A percentile compares a stretch with the other conserved stretches of the same genome.
Evolutionary conservation across 1,140 invertebrate species (phyloP).

Genomic region (Pachypsylla venusta): DNA sequence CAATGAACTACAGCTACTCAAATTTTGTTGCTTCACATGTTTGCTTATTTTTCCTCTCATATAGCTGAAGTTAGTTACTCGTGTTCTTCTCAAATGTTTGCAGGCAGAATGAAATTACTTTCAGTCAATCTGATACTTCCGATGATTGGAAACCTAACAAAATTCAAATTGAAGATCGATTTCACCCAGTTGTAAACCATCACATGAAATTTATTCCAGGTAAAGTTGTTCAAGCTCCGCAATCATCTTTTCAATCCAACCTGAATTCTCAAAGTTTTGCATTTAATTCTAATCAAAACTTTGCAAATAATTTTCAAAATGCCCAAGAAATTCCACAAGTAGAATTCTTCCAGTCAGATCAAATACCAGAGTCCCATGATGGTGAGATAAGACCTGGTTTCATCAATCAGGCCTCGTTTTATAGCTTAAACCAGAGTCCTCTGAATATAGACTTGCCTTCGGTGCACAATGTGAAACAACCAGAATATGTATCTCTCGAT

Average conservation of each 20-base stretch:
- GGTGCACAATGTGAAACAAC: neutral
- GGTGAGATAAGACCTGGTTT: neutral
- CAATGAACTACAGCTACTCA: too few species aligned
- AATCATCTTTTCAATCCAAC: neutral
- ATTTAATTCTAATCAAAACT: neutral
- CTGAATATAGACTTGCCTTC: too few species aligned
- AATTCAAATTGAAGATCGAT: neutral
- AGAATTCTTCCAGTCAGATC: neutral
- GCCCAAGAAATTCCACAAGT: neutral
- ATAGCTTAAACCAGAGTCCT: too few species aligned
- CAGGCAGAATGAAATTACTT: neutral
- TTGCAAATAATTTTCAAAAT: neutral
- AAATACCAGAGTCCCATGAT: neutral
- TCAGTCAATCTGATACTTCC: neutral
- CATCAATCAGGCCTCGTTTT: neutral
- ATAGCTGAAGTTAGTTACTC: too few species aligned
- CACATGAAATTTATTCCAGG: neutral
- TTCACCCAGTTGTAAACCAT: neutral
- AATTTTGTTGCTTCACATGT: too few species aligned
- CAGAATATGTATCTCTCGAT: neutral
- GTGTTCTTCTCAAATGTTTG: too few species aligned
- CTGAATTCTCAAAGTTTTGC: neutral
- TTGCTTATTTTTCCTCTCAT: too few species aligned
- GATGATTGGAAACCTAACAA: neutral
- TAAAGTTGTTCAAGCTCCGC: neutral